These are phyloP conservation scores for Sinohyriopsis cumingii DNA, from an alignment of 2,888 invertebrate species.

Conservation along the genomic window DNA sequence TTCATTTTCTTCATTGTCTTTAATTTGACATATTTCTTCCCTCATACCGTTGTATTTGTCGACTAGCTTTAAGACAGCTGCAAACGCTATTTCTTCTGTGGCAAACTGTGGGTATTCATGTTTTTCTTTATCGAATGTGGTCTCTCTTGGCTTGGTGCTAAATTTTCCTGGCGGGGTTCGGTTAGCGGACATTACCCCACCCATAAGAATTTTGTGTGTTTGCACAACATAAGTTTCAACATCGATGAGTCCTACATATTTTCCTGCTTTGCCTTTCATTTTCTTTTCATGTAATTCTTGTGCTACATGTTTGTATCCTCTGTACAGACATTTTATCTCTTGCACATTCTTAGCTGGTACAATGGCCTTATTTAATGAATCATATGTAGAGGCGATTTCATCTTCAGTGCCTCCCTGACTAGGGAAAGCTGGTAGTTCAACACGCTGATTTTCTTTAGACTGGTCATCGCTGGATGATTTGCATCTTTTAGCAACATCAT, in stretches of 20 bases:
- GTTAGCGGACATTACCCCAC: conserved; percentile 4
- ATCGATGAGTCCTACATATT: conserved; percentile 5
- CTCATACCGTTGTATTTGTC: conserved; percentile 5
- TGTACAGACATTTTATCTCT: conserved; percentile 10
- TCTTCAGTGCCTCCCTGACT: no score
- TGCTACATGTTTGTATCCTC: conserved; percentile 5
- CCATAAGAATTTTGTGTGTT: conserved; percentile 6
- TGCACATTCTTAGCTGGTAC: background rate
- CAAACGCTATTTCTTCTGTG: background rate
- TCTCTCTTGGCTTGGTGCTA: conserved; percentile 1
- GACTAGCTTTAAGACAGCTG: conserved; percentile 3
- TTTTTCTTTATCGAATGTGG: background rate
- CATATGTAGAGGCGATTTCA: no score
- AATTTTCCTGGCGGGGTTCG: conserved; percentile 1
- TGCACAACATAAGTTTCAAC: background rate
- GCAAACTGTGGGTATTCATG: conserved; percentile 3
- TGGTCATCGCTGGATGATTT: no score
- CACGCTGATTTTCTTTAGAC: no score
- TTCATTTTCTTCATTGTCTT: no score
- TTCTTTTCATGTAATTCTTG: background rate
- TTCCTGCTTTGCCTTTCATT: background rate
- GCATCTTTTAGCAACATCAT: no score
- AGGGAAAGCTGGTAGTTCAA: no score
- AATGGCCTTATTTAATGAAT: no score
- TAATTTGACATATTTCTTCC: background rate